These are phyloP conservation scores for Acipenser ruthenus DNA, from an alignment of 2,797 vertebrate genomes.

Conservation along the genomic window DNA sequence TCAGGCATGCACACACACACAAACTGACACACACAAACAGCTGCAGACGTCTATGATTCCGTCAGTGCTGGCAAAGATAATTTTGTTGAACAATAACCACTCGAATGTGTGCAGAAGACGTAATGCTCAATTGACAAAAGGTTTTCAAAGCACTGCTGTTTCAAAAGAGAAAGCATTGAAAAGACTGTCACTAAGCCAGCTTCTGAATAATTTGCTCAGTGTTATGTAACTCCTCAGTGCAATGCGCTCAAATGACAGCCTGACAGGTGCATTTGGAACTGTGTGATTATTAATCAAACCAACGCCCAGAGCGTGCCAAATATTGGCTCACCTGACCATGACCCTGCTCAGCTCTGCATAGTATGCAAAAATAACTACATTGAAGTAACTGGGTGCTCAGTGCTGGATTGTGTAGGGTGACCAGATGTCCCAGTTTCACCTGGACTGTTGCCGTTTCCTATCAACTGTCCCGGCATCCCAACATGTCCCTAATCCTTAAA, in stretches of 20 bases:
- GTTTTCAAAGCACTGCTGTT: background rate
- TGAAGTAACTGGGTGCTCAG: no score
- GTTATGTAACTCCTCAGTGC: background rate
- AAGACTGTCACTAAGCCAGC: background rate
- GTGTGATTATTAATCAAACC: no score
- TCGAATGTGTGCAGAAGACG: background rate
- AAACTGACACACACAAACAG: no score
- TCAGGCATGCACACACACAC: no score
- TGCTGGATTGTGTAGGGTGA: no score
- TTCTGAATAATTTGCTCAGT: background rate
- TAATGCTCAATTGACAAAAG: no score
- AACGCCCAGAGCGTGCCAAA: background rate
- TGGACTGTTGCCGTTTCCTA: no score
- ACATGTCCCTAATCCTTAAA: no score
- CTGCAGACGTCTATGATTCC: no score
- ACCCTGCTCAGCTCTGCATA: conserved; percentile 5
- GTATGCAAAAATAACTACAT: background rate
- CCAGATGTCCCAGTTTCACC: no score
- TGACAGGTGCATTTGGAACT: background rate
- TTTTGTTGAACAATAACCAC: background rate
- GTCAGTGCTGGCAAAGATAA: no score
- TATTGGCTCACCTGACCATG: conserved; percentile 6
- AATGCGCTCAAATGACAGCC: background rate
- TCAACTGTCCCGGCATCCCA: no score
- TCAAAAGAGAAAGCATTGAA: background rate